Percentiles rank a stretch among this genome's conserved stretches.
Evolutionary conservation across 1,140 invertebrate genomes (phyloP).

Genomic region (Notospermus geniculatus): DNA sequence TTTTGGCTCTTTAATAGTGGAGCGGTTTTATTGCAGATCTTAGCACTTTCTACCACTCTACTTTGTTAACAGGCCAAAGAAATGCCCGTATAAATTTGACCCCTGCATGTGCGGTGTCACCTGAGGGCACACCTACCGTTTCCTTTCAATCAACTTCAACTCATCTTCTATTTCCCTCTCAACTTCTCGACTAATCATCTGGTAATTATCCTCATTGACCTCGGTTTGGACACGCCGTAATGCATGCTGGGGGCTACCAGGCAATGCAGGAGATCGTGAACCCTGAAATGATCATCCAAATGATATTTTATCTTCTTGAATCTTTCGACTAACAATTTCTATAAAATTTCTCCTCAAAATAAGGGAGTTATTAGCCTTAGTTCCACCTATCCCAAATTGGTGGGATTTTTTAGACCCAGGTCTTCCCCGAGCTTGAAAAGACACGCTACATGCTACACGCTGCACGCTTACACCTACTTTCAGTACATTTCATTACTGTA

Average conservation of each 20-base stretch:
- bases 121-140: not conserved
- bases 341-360: not conserved
- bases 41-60: too few relatives aligned
- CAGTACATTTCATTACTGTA: too few relatives aligned
- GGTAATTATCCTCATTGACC: conserved; percentile 3
- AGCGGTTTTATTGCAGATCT: too few relatives aligned
- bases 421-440: too few relatives aligned
- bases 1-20: too few relatives aligned
- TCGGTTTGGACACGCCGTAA: conserved; percentile 2
- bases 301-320: not conserved
- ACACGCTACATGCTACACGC: not conserved
- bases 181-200: conserved; percentile 3
- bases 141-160: not conserved
- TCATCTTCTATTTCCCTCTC: not conserved
- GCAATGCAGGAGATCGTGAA: not conserved
- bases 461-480: not conserved
- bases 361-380: not conserved
- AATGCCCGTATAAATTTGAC: too few relatives aligned
- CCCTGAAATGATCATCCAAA: not conserved
- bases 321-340: not conserved
- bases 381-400: too few relatives aligned
- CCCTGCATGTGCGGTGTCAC: too few relatives aligned
- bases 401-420: too few relatives aligned
- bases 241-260: not conserved
- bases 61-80: too few relatives aligned